Conservation (phyloP, 2,888 invertebrate species). For the Tolmerus cingulatus region DNA sequence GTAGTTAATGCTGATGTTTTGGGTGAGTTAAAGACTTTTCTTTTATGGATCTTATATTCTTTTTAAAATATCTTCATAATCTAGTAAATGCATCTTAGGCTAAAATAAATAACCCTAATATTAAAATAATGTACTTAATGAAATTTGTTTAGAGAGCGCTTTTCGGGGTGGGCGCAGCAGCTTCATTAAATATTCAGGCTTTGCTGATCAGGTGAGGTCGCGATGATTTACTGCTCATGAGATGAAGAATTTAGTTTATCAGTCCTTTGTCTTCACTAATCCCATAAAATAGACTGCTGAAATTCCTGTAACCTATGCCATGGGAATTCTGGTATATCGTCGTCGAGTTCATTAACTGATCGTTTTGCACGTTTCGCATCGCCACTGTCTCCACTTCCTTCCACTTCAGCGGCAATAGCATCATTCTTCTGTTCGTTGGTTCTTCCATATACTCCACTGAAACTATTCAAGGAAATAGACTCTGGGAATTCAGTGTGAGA, state of each 20-base stretch:
- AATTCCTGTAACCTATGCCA: constrained; percentile 80
- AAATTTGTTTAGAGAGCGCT: constrained; percentile 32
- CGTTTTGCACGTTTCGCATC: constrained; percentile 52
- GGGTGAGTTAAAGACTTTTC: constrained; percentile 70
- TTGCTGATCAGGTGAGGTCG: constrained; percentile 36
- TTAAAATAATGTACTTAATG: constrained; percentile 37
- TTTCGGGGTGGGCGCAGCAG: background rate
- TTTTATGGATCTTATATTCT: constrained; percentile 24
- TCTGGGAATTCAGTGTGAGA: constrained; percentile 56
- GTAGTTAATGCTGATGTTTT: constrained; percentile 86
- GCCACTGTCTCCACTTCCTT: constrained; percentile 48
- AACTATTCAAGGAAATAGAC: constrained; percentile 56
- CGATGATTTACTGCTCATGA: constrained; percentile 23
- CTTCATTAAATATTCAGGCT: constrained; percentile 5
- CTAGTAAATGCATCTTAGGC: constrained; percentile 63
- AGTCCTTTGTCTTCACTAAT: constrained; percentile 58
- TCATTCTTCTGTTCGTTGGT: constrained; percentile 61
- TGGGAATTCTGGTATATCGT: constrained; percentile 73
- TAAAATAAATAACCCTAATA: constrained; percentile 37
- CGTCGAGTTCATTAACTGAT: constrained; percentile 53
- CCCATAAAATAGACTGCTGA: constrained; percentile 74
- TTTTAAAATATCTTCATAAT: constrained; percentile 39
- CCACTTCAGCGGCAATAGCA: constrained; percentile 56
- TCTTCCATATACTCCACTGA: constrained; percentile 59
- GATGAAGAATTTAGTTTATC: constrained; percentile 51